Percentiles rank a stretch among this genome's conserved stretches.
Evolutionary conservation across 2,113 vertebrate species (phyloP).

Genomic region (Tragelaphus scriptus): DNA sequence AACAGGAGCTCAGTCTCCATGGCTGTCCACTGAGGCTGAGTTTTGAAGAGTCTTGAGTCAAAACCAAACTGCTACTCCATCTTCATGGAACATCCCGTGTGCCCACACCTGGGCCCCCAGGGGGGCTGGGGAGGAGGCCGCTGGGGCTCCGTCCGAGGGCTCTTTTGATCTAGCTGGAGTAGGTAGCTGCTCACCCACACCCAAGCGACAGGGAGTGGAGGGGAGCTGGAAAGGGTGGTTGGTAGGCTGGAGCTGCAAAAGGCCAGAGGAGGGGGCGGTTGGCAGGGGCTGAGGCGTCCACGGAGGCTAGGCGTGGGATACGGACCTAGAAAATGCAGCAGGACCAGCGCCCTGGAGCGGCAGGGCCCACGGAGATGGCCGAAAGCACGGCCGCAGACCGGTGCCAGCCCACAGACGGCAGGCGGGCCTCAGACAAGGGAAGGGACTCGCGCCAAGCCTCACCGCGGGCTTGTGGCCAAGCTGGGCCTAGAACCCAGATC

Average conservation of each 20-base stretch:
- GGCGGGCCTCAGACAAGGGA: background rate
- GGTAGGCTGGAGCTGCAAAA: background rate
- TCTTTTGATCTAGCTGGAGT: background rate
- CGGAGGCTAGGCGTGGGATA: rapidly evolving
- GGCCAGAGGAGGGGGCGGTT: background rate
- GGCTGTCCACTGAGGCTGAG: background rate
- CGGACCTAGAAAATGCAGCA: background rate
- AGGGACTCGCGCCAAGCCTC: constrained; percentile 10
- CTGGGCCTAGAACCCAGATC: constrained; percentile 32
- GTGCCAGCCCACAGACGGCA: background rate
- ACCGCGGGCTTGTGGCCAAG: background rate
- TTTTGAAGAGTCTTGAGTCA: background rate
- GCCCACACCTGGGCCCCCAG: background rate
- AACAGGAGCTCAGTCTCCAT: background rate
- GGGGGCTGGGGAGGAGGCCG: background rate
- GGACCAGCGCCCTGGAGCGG: background rate
- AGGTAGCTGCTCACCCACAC: background rate
- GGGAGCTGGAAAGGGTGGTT: background rate
- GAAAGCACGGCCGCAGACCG: rapidly evolving
- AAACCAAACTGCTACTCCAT: background rate
- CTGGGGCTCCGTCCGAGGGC: background rate
- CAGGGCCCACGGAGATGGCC: background rate
- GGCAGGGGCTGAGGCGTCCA: background rate
- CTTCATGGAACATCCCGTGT: background rate
- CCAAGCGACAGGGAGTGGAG: background rate